Evolutionary conservation across 2,113 vertebrate species (phyloP).

Genomic region (Phalacrocorax brasilianus): DNA sequence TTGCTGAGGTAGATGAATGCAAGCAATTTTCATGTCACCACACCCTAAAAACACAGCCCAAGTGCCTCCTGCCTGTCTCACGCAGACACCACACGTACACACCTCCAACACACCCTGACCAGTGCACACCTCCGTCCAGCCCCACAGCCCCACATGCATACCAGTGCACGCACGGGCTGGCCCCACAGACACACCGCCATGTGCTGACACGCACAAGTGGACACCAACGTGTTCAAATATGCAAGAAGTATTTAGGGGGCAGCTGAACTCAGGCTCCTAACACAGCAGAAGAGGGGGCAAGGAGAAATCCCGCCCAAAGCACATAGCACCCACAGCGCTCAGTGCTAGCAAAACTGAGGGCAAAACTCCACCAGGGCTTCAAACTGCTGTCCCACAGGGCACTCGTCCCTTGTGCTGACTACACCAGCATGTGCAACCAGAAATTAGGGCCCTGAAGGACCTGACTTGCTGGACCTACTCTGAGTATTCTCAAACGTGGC

Average conservation of each 20-base stretch:
- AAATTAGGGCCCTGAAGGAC: background rate
- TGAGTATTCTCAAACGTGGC: background rate
- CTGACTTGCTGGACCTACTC: background rate
- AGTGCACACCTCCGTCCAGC: rapidly evolving
- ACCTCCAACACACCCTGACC: background rate
- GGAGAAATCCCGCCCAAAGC: background rate
- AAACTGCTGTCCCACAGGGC: background rate
- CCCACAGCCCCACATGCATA: rapidly evolving
- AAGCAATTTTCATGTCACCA: background rate
- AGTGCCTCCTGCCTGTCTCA: background rate
- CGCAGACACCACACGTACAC: rapidly evolving
- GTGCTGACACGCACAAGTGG: background rate
- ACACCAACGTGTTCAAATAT: rapidly evolving
- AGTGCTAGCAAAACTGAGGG: background rate
- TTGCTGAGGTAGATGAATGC: background rate
- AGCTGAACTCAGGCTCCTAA: background rate
- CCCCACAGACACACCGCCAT: background rate
- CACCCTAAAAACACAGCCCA: background rate
- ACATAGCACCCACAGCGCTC: too few relatives aligned
- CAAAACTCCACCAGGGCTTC: background rate
- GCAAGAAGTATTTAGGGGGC: background rate
- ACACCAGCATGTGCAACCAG: background rate
- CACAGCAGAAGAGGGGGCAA: rapidly evolving
- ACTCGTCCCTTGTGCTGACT: background rate
- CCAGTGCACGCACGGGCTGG: background rate